Percentiles rank a stretch among this genome's conserved stretches.
These are phyloP conservation scores for Casuarius casuarius DNA, from an alignment of 2,113 vertebrate species.

Conservation along the genomic window DNA sequence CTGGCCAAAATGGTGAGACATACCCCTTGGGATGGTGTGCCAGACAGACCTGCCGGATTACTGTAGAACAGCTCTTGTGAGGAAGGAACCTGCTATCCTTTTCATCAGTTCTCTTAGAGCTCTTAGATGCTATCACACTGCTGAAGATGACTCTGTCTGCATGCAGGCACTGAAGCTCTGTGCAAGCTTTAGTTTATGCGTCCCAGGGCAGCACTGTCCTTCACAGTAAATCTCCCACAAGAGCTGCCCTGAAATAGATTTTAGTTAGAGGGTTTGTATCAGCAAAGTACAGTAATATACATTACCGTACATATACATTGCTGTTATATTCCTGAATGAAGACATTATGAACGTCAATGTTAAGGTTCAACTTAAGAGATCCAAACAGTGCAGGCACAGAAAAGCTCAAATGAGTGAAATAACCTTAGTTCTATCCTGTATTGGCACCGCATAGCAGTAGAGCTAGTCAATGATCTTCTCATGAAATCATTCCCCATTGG, in stretches of 20 bases:
- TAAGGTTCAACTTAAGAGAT: background rate
- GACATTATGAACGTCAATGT: background rate
- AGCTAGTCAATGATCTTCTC: background rate
- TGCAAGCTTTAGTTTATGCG: background rate
- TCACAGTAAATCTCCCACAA: background rate
- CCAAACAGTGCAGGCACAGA: background rate
- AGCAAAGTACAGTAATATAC: background rate
- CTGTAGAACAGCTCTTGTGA: background rate
- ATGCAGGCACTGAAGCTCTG: background rate
- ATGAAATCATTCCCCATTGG: background rate
- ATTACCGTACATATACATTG: background rate
- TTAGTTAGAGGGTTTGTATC: background rate
- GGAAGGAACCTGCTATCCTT: background rate
- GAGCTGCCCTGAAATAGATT: background rate
- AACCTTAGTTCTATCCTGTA: background rate
- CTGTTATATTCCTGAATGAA: background rate
- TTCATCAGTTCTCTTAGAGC: background rate
- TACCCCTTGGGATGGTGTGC: background rate
- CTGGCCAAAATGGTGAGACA: background rate
- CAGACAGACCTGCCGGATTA: background rate
- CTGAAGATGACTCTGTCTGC: background rate
- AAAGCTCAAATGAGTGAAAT: background rate
- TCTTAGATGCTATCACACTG: background rate
- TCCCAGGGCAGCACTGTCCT: background rate
- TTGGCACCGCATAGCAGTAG: background rate